These are phyloP conservation scores for Byasa hedistus DNA, from an alignment of 2,888 invertebrate species.

Conservation along the genomic window DNA sequence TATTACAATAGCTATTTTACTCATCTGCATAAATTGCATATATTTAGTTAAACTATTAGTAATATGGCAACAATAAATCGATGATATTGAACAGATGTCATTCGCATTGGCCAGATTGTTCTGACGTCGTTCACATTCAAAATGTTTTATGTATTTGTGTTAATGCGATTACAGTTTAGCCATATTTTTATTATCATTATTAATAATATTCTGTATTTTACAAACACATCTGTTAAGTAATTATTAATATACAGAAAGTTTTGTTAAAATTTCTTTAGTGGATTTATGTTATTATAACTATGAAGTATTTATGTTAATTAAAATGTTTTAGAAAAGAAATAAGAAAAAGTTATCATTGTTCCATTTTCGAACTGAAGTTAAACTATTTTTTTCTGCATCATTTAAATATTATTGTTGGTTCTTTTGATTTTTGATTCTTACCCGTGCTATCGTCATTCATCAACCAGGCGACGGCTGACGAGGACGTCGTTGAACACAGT, in stretches of 20 bases:
- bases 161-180: constrained; percentile 6
- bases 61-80: constrained; percentile 19
- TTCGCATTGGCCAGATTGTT: constrained; percentile 13
- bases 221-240: constrained; percentile 5
- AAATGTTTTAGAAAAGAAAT: no score
- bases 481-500: constrained; percentile 68
- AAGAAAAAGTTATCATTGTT: no score
- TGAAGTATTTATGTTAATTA: no score
- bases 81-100: constrained; percentile 13
- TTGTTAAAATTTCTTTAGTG: no score
- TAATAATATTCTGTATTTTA: constrained; percentile 7
- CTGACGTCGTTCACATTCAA: constrained; percentile 10
- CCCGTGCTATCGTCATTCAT: constrained; percentile 79
- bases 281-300: no score
- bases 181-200: constrained; percentile 1
- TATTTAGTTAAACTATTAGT: constrained; percentile 12
- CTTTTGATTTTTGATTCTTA: constrained; percentile 40
- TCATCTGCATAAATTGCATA: constrained; percentile 23
- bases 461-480: constrained; percentile 77
- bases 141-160: constrained; percentile 15
- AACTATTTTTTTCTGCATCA: no score
- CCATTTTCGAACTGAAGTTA: no score
- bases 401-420: no score
- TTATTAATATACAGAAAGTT: neutral
- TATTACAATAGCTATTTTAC: constrained; percentile 16